Evolutionary conservation across 2,113 vertebrate species (phyloP).

Genomic region (Macrotis lagotis): DNA sequence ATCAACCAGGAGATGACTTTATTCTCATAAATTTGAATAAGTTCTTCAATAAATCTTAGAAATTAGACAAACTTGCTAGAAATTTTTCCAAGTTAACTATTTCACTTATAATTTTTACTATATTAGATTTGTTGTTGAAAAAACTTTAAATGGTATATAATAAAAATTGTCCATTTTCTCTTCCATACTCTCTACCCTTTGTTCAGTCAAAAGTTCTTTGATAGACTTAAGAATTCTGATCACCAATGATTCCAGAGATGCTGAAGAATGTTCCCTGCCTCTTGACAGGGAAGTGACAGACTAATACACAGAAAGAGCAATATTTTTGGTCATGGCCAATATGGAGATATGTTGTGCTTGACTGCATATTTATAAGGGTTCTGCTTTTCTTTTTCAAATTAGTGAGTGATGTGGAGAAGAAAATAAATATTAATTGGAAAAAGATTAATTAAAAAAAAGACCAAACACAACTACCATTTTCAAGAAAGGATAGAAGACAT

Average conservation of each 20-base stretch:
- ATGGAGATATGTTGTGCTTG: background rate
- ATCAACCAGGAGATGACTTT: background rate
- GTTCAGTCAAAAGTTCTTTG: background rate
- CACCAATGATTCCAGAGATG: background rate
- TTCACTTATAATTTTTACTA: background rate
- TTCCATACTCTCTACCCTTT: background rate
- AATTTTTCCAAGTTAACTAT: background rate
- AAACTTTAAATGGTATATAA: background rate
- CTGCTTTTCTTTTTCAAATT: background rate
- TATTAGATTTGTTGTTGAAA: background rate
- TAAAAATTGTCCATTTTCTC: background rate
- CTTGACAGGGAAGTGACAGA: background rate
- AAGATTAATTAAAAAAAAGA: background rate
- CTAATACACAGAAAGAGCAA: background rate
- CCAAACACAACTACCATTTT: slow-evolving; percentile 24
- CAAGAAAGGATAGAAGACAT: background rate
- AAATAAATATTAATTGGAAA: background rate
- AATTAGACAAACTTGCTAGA: background rate
- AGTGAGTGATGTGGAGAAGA: background rate
- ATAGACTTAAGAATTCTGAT: background rate
- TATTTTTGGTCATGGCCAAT: background rate
- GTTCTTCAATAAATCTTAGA: background rate
- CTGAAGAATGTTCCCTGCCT: background rate
- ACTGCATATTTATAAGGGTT: background rate
- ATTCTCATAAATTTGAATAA: background rate